Evolutionary conservation across 2,888 invertebrate species (phyloP).

Genomic region (Ptychoptera contaminata): DNA sequence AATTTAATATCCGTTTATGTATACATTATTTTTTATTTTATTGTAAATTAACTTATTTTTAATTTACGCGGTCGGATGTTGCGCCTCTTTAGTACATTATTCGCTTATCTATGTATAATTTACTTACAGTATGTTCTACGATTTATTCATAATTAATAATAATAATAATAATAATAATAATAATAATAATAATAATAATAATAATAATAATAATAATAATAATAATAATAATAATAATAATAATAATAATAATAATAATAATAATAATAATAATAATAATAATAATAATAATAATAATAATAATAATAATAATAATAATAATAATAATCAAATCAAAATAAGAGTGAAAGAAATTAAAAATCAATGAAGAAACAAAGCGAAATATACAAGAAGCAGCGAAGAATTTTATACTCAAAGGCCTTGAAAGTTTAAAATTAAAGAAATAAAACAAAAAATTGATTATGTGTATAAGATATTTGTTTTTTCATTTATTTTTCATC

Average conservation of each 20-base stretch:
- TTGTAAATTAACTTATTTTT: too few species aligned
- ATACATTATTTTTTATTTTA: background rate
- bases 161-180: too few species aligned
- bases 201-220: too few species aligned
- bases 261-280: conserved; percentile 1
- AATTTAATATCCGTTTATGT: background rate
- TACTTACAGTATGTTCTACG: too few species aligned
- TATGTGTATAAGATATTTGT: background rate
- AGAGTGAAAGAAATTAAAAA: background rate
- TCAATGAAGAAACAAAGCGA: background rate
- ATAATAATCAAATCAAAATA: conserved; percentile 1
- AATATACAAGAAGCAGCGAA: background rate
- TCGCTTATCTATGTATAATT: too few species aligned
- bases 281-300: conserved; percentile 1
- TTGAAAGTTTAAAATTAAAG: background rate
- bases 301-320: conserved; percentile 2
- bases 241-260: background rate
- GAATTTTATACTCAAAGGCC: background rate
- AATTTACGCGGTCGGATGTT: too few species aligned
- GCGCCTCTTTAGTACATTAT: too few species aligned
- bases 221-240: background rate
- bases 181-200: too few species aligned
- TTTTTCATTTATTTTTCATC: too few species aligned
- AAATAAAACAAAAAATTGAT: background rate
- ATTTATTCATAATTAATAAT: too few species aligned